phyloP scores from a whole-genome alignment of 2,888 invertebrate species.

The Melieria picta region DNA sequence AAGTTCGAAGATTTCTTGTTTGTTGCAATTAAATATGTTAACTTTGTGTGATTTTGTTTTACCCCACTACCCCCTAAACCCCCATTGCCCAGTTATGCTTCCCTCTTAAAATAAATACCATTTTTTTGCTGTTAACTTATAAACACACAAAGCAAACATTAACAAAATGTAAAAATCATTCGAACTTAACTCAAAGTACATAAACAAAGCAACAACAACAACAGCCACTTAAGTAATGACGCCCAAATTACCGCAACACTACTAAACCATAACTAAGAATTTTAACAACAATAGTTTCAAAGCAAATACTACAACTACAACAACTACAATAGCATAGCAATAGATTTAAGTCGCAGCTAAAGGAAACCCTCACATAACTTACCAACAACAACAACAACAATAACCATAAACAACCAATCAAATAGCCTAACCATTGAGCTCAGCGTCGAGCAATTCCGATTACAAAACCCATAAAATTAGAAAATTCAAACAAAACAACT shows the following conservation, averaged over 20 bases:
- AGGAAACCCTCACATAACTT: no score
- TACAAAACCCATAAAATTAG: no score
- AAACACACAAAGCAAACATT: no score
- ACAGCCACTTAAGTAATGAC: conserved; percentile 27
- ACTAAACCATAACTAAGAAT: not conserved
- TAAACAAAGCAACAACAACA: conserved; percentile 5
- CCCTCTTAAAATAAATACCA: no score
- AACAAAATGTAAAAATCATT: no score
- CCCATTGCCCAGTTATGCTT: no score
- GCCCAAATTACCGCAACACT: conserved; percentile 3
- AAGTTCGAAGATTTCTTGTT: no score
- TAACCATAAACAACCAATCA: conserved; percentile 27
- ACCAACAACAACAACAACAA: conserved; percentile 38
- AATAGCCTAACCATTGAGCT: conserved; percentile 37
- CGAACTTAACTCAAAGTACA: not conserved
- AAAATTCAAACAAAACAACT: no score
- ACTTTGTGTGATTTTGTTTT: no score
- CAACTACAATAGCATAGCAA: conserved; percentile 35
- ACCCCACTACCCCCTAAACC: no score
- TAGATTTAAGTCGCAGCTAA: conserved; percentile 43
- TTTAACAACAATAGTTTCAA: conserved; percentile 40
- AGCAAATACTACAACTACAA: conserved; percentile 38
- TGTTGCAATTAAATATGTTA: no score
- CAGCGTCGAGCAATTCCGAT: not conserved
- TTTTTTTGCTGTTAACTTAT: no score